phyloP scores from a whole-genome alignment of 2,797 vertebrate species.

The Tiaroga cobitis region DNA sequence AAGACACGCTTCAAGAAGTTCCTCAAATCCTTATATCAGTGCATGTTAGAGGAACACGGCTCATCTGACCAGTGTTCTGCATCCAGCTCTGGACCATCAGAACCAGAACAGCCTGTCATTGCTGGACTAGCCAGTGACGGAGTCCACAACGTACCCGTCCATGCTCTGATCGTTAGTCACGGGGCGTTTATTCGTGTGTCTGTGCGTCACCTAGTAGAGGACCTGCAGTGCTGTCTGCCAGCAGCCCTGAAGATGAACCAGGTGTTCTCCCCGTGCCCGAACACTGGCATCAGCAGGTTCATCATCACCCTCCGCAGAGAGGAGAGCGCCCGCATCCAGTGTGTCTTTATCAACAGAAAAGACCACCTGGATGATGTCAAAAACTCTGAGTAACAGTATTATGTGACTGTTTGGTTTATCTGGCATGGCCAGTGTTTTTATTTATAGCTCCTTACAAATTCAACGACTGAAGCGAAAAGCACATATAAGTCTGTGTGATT shows the following conservation, averaged over 20 bases:
- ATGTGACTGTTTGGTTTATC: neutral
- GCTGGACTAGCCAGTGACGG: slow-evolving; percentile 53
- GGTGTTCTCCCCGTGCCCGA: slow-evolving; percentile 85
- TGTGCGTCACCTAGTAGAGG: slow-evolving; percentile 85
- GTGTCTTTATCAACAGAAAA: slow-evolving; percentile 89
- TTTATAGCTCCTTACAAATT: neutral
- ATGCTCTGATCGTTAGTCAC: slow-evolving; percentile 89
- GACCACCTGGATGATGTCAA: slow-evolving; percentile 78
- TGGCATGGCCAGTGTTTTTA: neutral
- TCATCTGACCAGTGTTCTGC: slow-evolving; percentile 43
- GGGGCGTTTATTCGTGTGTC: slow-evolving; percentile 91
- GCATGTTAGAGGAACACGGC: slow-evolving; percentile 74
- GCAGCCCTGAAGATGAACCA: slow-evolving; percentile 78
- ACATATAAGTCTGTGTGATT: neutral
- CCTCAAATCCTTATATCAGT: slow-evolving; percentile 84
- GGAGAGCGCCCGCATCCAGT: slow-evolving; percentile 70
- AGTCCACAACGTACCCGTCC: slow-evolving; percentile 67
- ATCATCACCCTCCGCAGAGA: slow-evolving; percentile 75
- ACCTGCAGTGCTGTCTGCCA: slow-evolving; percentile 83
- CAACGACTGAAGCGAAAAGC: neutral
- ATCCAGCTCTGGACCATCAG: slow-evolving; percentile 31
- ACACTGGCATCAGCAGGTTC: slow-evolving; percentile 91
- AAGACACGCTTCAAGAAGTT: slow-evolving; percentile 86
- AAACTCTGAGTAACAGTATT: slow-evolving; percentile 27
- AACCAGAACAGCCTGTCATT: slow-evolving; percentile 26